Evolutionary conservation across 2,797 vertebrate species (phyloP).

Genomic region (Hydrolagus colliei): DNA sequence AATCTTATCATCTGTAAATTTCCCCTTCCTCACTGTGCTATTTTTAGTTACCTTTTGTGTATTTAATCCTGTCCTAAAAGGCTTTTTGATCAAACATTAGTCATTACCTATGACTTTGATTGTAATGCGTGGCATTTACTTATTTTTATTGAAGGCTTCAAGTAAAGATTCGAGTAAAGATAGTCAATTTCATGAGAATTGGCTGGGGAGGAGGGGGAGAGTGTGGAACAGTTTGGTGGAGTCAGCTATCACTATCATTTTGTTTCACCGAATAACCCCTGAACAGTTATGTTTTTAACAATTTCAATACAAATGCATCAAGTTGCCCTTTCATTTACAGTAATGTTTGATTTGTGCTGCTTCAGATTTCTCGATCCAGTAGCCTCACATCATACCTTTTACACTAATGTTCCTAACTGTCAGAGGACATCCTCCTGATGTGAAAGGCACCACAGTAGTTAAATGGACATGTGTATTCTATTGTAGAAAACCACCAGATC

Average conservation of each 20-base stretch:
- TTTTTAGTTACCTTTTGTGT: neutral
- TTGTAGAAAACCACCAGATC: too few species aligned
- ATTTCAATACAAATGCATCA: neutral
- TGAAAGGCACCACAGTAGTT: too few species aligned
- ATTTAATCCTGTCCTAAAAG: neutral
- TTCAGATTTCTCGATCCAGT: neutral
- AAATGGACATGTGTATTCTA: too few species aligned
- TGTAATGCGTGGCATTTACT: neutral
- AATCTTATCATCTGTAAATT: too few species aligned
- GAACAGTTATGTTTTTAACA: neutral
- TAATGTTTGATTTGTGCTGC: neutral
- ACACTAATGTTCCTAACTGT: too few species aligned
- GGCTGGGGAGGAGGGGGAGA: neutral
- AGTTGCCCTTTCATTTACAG: neutral
- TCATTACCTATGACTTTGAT: slow-evolving; percentile 18
- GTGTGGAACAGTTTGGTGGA: too few species aligned
- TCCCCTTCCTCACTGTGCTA: neutral
- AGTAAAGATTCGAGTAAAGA: slow-evolving; percentile 1
- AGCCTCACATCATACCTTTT: neutral
- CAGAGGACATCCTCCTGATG: too few species aligned
- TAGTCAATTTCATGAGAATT: neutral
- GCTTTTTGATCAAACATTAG: neutral
- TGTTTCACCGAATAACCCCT: neutral
- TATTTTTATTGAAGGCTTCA: neutral
- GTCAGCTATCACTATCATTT: neutral